These are phyloP conservation scores for Ethmia dodecea DNA, from an alignment of 2,888 invertebrate genomes.

Conservation along the genomic window DNA sequence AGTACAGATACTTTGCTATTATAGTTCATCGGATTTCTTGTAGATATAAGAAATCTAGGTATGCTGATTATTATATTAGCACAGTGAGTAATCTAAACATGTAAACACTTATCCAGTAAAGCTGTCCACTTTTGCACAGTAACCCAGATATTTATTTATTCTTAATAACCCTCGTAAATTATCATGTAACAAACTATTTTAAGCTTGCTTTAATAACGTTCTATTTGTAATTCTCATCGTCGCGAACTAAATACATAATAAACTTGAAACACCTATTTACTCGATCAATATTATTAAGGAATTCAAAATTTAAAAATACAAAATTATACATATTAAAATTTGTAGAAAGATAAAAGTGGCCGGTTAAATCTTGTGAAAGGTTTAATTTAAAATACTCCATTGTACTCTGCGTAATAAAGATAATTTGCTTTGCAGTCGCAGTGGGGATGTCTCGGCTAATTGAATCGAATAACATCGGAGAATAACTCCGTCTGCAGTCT, in stretches of 20 bases:
- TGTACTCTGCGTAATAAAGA: conserved; percentile 42
- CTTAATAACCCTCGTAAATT: too few species aligned
- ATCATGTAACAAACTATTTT: too few species aligned
- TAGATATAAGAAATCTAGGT: too few species aligned
- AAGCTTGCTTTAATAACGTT: too few species aligned
- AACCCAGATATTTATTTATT: too few species aligned
- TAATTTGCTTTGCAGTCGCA: conserved; percentile 45
- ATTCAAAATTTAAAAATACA: not conserved
- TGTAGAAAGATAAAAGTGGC: not conserved
- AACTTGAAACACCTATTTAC: conserved; percentile 44
- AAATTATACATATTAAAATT: not conserved
- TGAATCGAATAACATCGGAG: conserved; percentile 45
- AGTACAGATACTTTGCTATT: too few species aligned
- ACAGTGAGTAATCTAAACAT: too few species aligned
- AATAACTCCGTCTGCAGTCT: conserved; percentile 35
- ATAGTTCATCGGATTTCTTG: too few species aligned
- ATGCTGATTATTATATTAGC: too few species aligned
- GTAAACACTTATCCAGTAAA: too few species aligned
- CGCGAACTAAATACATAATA: conserved; percentile 24
- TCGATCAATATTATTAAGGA: conserved; percentile 31
- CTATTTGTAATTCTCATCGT: conserved; percentile 37
- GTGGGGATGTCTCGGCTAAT: conserved; percentile 38
- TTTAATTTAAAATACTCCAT: conserved; percentile 39
- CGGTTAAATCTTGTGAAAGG: conserved; percentile 11
- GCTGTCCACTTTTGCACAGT: too few species aligned